These are phyloP conservation scores for Cepphus grylle DNA, from an alignment of 2,113 vertebrate genomes.

Conservation along the genomic window DNA sequence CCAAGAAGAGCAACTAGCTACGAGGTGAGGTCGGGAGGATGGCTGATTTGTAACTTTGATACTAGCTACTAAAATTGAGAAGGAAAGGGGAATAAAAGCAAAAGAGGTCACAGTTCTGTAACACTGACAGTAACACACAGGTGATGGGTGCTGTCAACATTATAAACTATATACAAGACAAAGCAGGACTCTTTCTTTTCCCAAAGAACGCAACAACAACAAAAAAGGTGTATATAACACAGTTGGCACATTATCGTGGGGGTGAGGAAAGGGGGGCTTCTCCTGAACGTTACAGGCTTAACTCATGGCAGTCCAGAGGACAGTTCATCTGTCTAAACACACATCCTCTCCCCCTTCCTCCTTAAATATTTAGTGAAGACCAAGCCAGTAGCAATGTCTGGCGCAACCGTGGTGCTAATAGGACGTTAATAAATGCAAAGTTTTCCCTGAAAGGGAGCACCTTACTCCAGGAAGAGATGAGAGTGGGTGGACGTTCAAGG, in stretches of 20 bases:
- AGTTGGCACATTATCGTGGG: neutral
- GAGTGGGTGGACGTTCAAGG: neutral
- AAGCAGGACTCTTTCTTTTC: conserved; percentile 40
- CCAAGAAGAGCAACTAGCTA: conserved; percentile 13
- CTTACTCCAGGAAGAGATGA: conserved; percentile 3
- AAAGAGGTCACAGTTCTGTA: conserved; percentile 67
- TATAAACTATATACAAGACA: conserved; percentile 79
- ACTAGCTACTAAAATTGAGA: conserved; percentile 40
- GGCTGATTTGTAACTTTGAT: neutral
- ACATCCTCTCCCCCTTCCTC: conserved; percentile 21
- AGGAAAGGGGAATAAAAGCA: conserved; percentile 24
- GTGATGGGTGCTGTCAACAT: conserved; percentile 62
- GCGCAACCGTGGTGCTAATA: neutral
- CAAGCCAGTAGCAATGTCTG: neutral
- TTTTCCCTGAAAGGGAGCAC: conserved; percentile 22
- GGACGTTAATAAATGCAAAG: neutral
- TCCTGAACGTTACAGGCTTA: neutral
- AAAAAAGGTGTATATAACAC: neutral
- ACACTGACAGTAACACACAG: conserved; percentile 73
- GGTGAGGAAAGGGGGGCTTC: neutral
- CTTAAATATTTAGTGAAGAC: neutral
- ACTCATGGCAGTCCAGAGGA: conserved; percentile 23
- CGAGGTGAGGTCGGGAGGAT: neutral
- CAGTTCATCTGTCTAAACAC: conserved; percentile 7
- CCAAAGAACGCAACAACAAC: neutral